A percentile compares a stretch with the other conserved stretches of the same genome.
phyloP scores from a whole-genome alignment of 2,113 vertebrate genomes.

The Hypanus sabinus region DNA sequence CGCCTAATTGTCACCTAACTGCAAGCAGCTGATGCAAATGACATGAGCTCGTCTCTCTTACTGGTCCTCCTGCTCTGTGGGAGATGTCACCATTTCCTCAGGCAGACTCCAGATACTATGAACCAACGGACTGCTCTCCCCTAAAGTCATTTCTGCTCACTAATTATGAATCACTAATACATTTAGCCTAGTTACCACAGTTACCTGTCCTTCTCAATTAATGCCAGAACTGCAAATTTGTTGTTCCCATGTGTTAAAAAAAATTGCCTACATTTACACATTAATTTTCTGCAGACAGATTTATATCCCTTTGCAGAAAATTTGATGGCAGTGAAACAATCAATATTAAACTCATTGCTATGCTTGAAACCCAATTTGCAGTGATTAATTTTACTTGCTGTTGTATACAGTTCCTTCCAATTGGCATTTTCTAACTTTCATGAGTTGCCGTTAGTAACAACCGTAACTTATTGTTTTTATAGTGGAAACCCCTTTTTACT shows the following conservation, averaged over 20 bases:
- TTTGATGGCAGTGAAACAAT: conserved; percentile 23
- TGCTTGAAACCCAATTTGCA: conserved; percentile 16
- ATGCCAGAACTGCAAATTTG: background rate
- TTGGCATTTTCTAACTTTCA: background rate
- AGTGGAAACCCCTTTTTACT: too few species aligned
- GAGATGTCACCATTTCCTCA: too few species aligned
- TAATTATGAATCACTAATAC: background rate
- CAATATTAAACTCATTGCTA: conserved; percentile 31
- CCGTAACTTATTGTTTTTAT: background rate
- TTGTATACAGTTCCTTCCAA: background rate
- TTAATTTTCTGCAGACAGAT: conserved; percentile 17
- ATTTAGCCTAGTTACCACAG: background rate
- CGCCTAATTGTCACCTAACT: background rate
- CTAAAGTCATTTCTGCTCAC: background rate
- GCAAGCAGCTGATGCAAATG: background rate
- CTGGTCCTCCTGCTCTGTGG: background rate
- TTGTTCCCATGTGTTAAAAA: conserved; percentile 3
- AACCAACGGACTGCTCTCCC: background rate
- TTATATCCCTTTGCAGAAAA: conserved; percentile 15
- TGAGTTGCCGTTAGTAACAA: background rate
- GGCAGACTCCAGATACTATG: background rate
- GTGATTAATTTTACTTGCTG: background rate
- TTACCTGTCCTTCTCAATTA: background rate
- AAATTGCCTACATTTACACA: background rate
- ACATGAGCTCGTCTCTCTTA: background rate